These are phyloP conservation scores for Potamarius usumacintae DNA, from an alignment of 2,113 vertebrate species.

Conservation along the genomic window DNA sequence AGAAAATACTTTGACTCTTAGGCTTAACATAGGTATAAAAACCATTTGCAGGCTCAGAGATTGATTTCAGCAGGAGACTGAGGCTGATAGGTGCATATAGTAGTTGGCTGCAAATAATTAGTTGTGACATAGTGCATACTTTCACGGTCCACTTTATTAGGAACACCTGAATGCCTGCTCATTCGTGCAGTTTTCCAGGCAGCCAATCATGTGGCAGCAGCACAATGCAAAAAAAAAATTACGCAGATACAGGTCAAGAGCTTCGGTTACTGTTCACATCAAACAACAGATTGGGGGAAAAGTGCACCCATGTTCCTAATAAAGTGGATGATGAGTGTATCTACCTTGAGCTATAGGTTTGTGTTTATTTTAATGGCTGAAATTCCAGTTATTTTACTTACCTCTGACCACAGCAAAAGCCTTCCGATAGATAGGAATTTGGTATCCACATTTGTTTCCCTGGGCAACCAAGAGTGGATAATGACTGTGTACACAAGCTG, in stretches of 20 bases:
- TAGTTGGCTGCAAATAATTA: conserved; percentile 15
- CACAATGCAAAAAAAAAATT: no score
- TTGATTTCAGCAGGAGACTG: conserved; percentile 25
- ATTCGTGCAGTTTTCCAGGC: no score
- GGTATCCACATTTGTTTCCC: conserved; percentile 6
- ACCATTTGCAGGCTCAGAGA: conserved; percentile 61
- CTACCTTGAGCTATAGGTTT: not conserved
- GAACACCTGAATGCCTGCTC: no score
- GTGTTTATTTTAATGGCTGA: conserved; percentile 7
- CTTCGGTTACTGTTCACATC: no score
- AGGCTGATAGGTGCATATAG: not conserved
- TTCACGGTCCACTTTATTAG: no score
- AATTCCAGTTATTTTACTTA: conserved; percentile 4
- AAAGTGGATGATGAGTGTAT: not conserved
- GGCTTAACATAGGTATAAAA: conserved; percentile 64
- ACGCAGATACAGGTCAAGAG: no score
- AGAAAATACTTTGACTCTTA: conserved; percentile 51
- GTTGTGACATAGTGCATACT: conserved; percentile 6
- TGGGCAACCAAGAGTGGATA: not conserved
- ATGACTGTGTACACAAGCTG: not conserved
- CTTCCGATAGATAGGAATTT: conserved; percentile 18
- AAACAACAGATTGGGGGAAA: no score
- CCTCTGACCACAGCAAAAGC: not conserved
- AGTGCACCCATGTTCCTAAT: no score
- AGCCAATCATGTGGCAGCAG: no score